phyloP scores from a whole-genome alignment of 2,888 invertebrate species.

The Tipula unca region DNA sequence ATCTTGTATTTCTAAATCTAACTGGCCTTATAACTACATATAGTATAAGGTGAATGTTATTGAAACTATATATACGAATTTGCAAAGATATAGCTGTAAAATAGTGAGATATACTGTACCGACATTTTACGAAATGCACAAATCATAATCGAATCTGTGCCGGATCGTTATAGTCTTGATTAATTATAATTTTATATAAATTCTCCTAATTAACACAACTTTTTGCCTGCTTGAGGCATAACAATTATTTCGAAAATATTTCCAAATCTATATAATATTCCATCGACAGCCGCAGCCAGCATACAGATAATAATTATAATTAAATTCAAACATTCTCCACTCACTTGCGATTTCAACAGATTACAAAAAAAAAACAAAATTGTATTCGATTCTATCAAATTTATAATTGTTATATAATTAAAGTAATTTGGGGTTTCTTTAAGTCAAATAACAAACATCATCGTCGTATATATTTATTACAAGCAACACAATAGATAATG shows the following conservation, averaged over 20 bases:
- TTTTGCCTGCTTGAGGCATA: not conserved
- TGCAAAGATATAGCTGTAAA: not conserved
- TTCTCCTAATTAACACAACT: not conserved
- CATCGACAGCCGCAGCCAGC: not conserved
- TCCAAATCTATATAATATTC: not conserved
- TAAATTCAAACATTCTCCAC: not conserved
- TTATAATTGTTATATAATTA: not conserved
- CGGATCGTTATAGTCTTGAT: not conserved
- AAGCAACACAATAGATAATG: not conserved
- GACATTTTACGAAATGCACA: not conserved
- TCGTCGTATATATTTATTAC: not conserved
- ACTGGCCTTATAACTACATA: not conserved
- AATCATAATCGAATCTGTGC: not conserved
- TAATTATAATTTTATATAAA: not conserved
- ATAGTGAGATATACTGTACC: not conserved
- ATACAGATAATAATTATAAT: not conserved
- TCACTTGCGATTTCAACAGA: not conserved
- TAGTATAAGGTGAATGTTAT: not conserved
- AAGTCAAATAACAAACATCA: not conserved
- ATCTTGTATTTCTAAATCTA: not conserved
- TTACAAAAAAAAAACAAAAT: not conserved
- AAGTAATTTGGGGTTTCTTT: not conserved
- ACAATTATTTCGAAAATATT: not conserved
- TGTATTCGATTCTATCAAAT: not conserved
- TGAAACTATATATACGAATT: not conserved